Evolutionary conservation across 2,797 vertebrate species (phyloP).

Genomic region (Kryptopterus vitreolus): DNA sequence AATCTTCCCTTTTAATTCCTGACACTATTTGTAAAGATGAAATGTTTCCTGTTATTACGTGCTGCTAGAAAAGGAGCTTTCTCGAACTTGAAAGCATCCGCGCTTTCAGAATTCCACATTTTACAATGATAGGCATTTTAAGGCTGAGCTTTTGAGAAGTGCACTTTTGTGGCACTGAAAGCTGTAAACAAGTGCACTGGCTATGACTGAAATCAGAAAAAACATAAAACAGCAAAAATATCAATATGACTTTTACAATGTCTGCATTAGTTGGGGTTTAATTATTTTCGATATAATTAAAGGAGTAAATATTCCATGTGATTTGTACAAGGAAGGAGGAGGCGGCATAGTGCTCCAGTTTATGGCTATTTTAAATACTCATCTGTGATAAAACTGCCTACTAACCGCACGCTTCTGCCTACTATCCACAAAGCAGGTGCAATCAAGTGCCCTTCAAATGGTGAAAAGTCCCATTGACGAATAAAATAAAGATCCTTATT

Average conservation of each 20-base stretch:
- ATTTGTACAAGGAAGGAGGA: background rate
- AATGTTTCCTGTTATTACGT: background rate
- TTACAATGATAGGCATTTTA: background rate
- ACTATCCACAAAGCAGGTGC: conserved; percentile 14
- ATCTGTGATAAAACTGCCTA: background rate
- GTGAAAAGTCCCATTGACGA: conserved; percentile 11
- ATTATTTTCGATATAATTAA: background rate
- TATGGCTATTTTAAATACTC: background rate
- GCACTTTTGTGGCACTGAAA: background rate
- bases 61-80: background rate
- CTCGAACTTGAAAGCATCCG: background rate
- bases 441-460: conserved; percentile 5
- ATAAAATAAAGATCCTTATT: conserved; percentile 19
- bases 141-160: background rate
- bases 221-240: background rate
- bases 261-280: background rate
- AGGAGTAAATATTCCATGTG: background rate
- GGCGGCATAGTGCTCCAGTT: background rate
- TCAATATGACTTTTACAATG: background rate
- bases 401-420: background rate
- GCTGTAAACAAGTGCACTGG: background rate
- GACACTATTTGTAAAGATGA: too few relatives aligned
- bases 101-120: background rate
- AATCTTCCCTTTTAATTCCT: background rate
- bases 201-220: background rate